Conservation (phyloP, 2,113 vertebrate species). For the Chaenogobius annularis region DNA sequence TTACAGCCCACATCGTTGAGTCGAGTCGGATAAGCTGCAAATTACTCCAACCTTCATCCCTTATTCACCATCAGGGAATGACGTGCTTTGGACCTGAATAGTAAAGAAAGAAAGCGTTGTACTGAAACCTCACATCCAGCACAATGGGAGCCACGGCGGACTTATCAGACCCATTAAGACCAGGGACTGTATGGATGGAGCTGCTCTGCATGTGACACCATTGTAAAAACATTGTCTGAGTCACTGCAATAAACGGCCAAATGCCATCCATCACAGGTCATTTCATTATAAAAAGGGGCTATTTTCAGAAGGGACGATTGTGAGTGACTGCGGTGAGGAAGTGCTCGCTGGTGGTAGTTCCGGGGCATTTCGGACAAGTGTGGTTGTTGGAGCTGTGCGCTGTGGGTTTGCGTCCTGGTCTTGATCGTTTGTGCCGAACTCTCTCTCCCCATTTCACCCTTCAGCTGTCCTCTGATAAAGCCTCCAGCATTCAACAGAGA, state of each 20-base stretch:
- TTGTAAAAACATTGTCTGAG: not conserved
- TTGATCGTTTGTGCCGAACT: too few relatives aligned
- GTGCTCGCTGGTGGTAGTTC: too few relatives aligned
- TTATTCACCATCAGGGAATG: not conserved
- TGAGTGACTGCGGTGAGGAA: not conserved
- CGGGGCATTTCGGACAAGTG: too few relatives aligned
- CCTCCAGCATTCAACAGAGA: too few relatives aligned
- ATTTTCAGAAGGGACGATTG: not conserved
- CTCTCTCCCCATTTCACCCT: too few relatives aligned
- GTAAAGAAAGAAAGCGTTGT: constrained; percentile 7
- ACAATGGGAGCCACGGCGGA: not conserved
- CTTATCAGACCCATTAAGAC: not conserved
- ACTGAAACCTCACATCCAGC: not conserved
- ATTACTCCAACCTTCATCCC: constrained; percentile 11
- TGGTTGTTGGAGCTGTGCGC: too few relatives aligned
- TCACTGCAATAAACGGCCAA: not conserved
- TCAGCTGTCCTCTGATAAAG: too few relatives aligned
- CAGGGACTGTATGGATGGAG: not conserved
- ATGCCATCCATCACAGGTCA: not conserved
- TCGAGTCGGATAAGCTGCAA: constrained; percentile 9
- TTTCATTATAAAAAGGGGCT: not conserved
- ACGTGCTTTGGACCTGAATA: not conserved
- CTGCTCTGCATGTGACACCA: not conserved
- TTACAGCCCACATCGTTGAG: constrained; percentile 1
- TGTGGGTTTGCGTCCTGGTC: too few relatives aligned